These are phyloP conservation scores for Sebastes schlegelii DNA, from an alignment of 2,113 vertebrate genomes.

Conservation along the genomic window DNA sequence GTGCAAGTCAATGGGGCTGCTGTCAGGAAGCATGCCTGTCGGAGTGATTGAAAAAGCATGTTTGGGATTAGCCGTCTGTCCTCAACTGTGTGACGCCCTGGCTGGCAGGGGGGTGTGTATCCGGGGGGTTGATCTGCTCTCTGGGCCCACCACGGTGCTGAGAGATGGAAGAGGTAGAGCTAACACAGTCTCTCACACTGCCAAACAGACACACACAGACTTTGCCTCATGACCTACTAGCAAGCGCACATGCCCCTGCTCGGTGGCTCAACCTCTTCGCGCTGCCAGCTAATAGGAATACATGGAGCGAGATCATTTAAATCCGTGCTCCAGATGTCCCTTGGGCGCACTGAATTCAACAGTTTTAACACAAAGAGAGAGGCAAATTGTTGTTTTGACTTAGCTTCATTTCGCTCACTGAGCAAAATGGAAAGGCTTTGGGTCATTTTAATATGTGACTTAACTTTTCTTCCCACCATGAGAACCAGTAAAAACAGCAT, in stretches of 20 bases:
- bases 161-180: conserved; percentile 45
- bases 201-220: background rate
- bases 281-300: conserved; percentile 55
- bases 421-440: conserved; percentile 55
- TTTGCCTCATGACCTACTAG: conserved; percentile 5
- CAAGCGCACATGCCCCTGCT: background rate
- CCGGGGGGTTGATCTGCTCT: conserved; percentile 12
- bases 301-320: conserved; percentile 23
- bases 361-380: conserved; percentile 35
- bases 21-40: conserved; percentile 54
- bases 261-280: conserved; percentile 38
- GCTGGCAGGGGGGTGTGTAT: conserved; percentile 27
- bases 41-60: conserved; percentile 77
- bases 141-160: conserved; percentile 15
- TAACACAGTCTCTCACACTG: conserved; percentile 5
- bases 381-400: conserved; percentile 35
- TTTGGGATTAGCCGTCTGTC: conserved; percentile 68
- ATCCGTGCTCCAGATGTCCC: conserved; percentile 34
- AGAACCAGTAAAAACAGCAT: conserved; percentile 54
- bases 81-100: conserved; percentile 49
- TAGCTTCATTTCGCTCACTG: conserved; percentile 40
- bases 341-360: conserved; percentile 26
- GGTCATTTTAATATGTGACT: conserved; percentile 56
- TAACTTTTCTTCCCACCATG: conserved; percentile 43
- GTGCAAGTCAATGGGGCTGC: conserved; percentile 44